Evolutionary conservation across 2,113 vertebrate genomes (phyloP).

Genomic region (Callorhinus ursinus): DNA sequence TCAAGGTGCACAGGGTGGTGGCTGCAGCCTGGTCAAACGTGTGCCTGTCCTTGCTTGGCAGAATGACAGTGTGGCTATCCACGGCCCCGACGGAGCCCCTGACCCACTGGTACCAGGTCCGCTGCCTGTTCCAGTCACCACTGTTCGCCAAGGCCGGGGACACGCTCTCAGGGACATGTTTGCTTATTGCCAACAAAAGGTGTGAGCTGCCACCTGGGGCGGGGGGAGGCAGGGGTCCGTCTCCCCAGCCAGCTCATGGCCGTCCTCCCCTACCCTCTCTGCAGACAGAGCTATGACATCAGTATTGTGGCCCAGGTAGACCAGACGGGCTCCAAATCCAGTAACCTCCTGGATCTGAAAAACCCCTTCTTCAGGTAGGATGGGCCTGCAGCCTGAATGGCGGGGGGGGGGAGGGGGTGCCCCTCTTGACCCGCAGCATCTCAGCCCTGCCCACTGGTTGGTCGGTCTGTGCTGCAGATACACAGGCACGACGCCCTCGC

Average conservation of each 20-base stretch:
- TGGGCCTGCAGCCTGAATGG: background rate
- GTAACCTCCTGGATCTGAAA: constrained; percentile 96
- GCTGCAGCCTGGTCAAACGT: background rate
- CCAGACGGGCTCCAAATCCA: constrained; percentile 97
- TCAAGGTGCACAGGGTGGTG: background rate
- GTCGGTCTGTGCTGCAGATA: constrained; percentile 86
- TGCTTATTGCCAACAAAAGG: constrained; percentile 96
- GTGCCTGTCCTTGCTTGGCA: constrained; percentile 68
- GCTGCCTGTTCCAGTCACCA: constrained; percentile 96
- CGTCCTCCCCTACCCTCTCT: background rate
- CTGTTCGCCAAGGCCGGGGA: constrained; percentile 97
- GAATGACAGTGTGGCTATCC: constrained; percentile 96
- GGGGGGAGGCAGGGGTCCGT: background rate
- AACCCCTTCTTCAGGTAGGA: constrained; percentile 96
- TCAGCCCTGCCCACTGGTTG: background rate
- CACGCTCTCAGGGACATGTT: constrained; percentile 95
- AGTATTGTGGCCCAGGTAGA: constrained; percentile 98
- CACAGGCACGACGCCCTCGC: constrained; percentile 92
- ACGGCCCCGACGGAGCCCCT: constrained; percentile 96
- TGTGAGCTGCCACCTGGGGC: constrained; percentile 44
- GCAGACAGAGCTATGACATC: constrained; percentile 97
- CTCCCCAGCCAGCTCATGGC: background rate
- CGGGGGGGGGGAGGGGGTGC: rapidly evolving
- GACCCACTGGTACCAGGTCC: constrained; percentile 98
- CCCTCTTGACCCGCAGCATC: background rate